Evolutionary conservation across 2,888 invertebrate species (phyloP).

Genomic region (Metacarcinus magister): DNA sequence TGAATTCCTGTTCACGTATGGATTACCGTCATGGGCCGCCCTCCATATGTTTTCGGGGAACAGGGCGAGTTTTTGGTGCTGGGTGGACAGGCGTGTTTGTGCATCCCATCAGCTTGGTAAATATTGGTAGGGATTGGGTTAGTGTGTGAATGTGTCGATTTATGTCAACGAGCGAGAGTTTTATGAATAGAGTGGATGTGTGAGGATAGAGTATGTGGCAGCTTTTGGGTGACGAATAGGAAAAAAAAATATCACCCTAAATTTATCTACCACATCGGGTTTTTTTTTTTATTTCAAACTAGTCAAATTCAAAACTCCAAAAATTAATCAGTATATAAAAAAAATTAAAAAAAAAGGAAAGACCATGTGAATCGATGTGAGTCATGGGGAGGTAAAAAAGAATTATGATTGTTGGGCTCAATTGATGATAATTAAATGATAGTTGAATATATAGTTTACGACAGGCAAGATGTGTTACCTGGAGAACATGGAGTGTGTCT

Average conservation of each 20-base stretch:
- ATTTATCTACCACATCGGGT: background rate
- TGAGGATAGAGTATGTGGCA: background rate
- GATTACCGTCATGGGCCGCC: background rate
- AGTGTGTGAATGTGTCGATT: background rate
- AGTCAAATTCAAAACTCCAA: background rate
- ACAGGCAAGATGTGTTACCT: too few relatives aligned
- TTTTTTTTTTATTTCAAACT: background rate
- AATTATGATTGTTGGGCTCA: too few relatives aligned
- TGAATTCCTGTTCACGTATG: background rate
- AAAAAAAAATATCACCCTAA: background rate
- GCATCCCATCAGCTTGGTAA: slow-evolving; percentile 16
- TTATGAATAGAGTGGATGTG: background rate
- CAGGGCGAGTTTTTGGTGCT: background rate
- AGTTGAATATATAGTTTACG: too few relatives aligned
- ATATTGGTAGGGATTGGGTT: background rate
- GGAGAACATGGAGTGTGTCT: too few relatives aligned
- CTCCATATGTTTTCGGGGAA: background rate
- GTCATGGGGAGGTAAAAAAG: too few relatives aligned
- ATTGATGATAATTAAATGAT: too few relatives aligned
- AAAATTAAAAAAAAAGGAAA: too few relatives aligned
- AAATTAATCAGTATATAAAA: too few relatives aligned
- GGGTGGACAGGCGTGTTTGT: background rate
- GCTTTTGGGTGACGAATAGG: background rate
- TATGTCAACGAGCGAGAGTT: slow-evolving; percentile 7
- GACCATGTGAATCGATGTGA: too few relatives aligned